Conservation (phyloP, 2,797 vertebrate species). For the Synanceia verrucosa region DNA sequence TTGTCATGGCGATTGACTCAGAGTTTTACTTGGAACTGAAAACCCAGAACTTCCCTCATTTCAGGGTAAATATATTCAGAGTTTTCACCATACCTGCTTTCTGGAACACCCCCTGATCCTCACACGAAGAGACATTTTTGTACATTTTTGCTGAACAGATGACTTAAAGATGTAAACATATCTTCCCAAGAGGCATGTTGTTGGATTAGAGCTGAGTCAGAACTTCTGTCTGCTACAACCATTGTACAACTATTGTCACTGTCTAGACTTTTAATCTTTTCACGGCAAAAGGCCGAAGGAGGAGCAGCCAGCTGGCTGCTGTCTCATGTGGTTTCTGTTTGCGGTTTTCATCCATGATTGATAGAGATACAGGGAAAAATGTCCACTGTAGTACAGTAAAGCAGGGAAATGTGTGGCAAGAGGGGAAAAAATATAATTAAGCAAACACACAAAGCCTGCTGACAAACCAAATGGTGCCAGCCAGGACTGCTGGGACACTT, state of each 20-base stretch:
- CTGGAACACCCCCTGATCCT: no score
- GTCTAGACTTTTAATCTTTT: conserved; percentile 27
- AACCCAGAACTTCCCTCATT: no score
- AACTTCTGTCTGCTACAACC: not conserved
- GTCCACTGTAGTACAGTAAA: not conserved
- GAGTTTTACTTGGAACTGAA: no score
- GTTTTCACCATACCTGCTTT: no score
- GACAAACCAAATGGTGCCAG: conserved; percentile 5
- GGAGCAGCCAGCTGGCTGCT: not conserved
- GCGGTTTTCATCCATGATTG: not conserved
- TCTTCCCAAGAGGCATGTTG: conserved; percentile 19
- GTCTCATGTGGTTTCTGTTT: conserved; percentile 24
- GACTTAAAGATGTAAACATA: conserved; percentile 1
- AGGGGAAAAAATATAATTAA: not conserved
- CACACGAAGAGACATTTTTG: not conserved
- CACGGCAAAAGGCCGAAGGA: not conserved
- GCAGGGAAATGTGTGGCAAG: not conserved
- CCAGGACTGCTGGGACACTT: conserved; percentile 11
- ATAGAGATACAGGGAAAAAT: not conserved
- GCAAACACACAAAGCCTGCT: not conserved
- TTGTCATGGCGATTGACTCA: no score
- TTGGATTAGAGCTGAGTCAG: conserved; percentile 17
- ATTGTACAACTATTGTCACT: conserved; percentile 36
- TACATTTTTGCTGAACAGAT: not conserved
- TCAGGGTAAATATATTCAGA: no score